Evolutionary conservation across 2,113 vertebrate genomes (phyloP).

Genomic region (Microcebus murinus): DNA sequence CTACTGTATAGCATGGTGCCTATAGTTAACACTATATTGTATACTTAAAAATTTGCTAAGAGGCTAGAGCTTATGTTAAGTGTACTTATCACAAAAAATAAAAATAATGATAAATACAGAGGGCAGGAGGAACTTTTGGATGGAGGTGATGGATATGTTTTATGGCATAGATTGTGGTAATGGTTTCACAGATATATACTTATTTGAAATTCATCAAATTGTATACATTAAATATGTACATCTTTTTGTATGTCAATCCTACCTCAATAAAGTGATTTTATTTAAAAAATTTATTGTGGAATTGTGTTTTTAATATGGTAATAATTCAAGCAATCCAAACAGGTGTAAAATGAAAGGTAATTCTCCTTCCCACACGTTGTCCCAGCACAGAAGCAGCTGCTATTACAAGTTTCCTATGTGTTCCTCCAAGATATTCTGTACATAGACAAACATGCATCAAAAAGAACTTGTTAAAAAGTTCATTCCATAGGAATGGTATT

Average conservation of each 20-base stretch:
- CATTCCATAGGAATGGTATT: background rate
- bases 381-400: background rate
- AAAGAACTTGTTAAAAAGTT: slow-evolving; percentile 1
- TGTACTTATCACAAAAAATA: background rate
- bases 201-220: background rate
- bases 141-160: background rate
- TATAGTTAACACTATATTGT: background rate
- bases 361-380: background rate
- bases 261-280: background rate
- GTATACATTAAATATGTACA: background rate
- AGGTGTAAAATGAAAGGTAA: background rate
- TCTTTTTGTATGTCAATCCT: background rate
- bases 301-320: background rate
- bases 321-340: slow-evolving; percentile 45
- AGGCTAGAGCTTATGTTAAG: background rate
- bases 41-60: background rate
- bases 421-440: background rate
- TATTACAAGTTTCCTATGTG: background rate
- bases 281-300: background rate
- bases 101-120: background rate
- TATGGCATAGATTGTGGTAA: background rate
- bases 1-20: background rate
- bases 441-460: background rate
- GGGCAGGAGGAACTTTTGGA: background rate
- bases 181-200: background rate